A percentile compares a stretch with the other conserved stretches of the same genome.
phyloP scores from a whole-genome alignment of 2,797 vertebrate species.

The Silurus lanzhouensis region DNA sequence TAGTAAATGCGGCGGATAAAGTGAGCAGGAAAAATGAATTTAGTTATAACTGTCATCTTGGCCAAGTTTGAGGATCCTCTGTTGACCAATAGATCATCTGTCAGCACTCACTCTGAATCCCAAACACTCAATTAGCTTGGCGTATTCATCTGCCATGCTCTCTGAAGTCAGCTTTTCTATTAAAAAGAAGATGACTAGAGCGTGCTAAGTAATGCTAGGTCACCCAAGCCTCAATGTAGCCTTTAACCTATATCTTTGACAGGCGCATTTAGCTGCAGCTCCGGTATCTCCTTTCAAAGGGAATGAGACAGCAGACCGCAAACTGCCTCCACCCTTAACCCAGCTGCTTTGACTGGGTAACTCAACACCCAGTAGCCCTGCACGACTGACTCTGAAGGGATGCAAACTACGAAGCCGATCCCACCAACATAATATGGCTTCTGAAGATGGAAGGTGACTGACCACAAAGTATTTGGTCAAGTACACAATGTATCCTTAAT shows the following conservation, averaged over 20 bases:
- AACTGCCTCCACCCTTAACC: constrained; percentile 57
- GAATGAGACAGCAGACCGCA: constrained; percentile 59
- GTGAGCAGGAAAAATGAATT: constrained; percentile 11
- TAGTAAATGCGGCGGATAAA: constrained; percentile 16
- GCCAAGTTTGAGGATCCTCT: constrained; percentile 9
- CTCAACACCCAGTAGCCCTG: constrained; percentile 69
- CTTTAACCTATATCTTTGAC: constrained; percentile 46
- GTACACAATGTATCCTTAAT: constrained; percentile 8
- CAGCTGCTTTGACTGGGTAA: constrained; percentile 70
- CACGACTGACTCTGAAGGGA: constrained; percentile 64
- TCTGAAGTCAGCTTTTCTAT: constrained; percentile 24
- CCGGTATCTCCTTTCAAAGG: constrained; percentile 71
- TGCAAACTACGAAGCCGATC: constrained; percentile 58
- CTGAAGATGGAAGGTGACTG: constrained; percentile 18
- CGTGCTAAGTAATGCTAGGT: constrained; percentile 16
- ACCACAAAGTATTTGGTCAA: constrained; percentile 25
- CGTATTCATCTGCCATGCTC: constrained; percentile 16
- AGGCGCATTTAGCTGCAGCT: constrained; percentile 60
- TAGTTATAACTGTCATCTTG: constrained; percentile 25
- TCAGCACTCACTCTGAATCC: constrained; percentile 24
- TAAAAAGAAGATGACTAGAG: constrained; percentile 31
- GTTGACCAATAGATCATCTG: constrained; percentile 37
- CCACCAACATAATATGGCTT: constrained; percentile 45
- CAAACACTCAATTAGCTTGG: constrained; percentile 37
- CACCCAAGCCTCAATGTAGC: constrained; percentile 11